Evolutionary conservation across 2,113 vertebrate species (phyloP).

Genomic region (Syrrhaptes paradoxus): DNA sequence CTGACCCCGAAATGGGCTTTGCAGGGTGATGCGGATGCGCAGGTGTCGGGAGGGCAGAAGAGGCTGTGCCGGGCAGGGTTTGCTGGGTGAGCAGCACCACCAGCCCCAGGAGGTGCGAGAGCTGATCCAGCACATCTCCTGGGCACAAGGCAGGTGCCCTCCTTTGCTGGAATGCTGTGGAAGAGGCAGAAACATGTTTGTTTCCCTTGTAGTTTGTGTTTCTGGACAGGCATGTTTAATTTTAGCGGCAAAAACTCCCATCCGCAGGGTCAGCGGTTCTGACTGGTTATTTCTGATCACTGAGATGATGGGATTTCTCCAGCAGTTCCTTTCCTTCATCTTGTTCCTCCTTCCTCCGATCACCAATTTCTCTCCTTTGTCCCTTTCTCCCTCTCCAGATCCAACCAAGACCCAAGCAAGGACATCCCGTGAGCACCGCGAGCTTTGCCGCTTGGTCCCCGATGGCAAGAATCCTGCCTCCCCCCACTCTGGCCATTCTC

Average conservation of each 20-base stretch:
- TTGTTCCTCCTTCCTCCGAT: not conserved
- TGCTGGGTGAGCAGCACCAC: not conserved
- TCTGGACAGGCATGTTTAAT: not conserved
- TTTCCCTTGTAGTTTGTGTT: not conserved
- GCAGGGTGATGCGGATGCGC: not conserved
- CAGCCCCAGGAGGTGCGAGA: not conserved
- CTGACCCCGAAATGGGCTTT: fast-evolving
- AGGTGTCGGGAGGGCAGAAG: fast-evolving
- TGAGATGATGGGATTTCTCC: not conserved
- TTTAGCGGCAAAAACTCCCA: not conserved
- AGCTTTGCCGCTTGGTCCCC: fast-evolving
- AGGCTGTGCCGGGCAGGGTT: not conserved
- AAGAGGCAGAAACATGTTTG: not conserved
- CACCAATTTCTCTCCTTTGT: not conserved
- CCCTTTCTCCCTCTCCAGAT: not conserved
- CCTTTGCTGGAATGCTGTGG: fast-evolving
- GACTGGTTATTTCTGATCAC: not conserved
- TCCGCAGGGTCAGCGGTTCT: not conserved
- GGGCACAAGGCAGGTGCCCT: not conserved
- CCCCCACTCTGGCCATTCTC: not conserved
- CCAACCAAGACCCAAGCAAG: not conserved
- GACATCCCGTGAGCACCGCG: fast-evolving
- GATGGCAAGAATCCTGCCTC: not conserved
- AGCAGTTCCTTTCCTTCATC: not conserved
- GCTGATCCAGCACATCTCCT: fast-evolving